These are phyloP conservation scores for Pygoscelis antarcticus DNA, from an alignment of 2,113 vertebrate genomes.

Conservation along the genomic window DNA sequence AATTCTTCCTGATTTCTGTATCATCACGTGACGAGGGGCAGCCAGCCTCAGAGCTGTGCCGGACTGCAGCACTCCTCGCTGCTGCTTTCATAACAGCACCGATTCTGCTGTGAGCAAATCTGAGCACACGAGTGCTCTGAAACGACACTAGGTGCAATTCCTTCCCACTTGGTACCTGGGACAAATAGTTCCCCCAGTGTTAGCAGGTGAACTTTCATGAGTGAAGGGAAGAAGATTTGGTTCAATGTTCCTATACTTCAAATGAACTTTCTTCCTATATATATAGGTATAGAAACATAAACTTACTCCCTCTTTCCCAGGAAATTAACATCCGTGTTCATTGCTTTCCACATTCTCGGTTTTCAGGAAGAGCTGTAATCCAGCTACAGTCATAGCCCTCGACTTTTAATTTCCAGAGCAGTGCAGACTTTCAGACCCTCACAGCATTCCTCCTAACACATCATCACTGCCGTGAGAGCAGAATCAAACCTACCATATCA, in stretches of 20 bases:
- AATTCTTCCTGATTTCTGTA: background rate
- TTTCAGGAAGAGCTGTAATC: conserved; percentile 1
- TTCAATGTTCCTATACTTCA: background rate
- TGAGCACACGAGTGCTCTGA: background rate
- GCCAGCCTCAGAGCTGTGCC: background rate
- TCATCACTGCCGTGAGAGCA: background rate
- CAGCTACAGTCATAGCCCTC: background rate
- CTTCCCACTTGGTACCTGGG: background rate
- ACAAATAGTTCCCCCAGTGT: background rate
- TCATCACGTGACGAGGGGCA: background rate
- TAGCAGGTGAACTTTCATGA: background rate
- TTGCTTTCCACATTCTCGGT: background rate
- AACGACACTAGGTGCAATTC: background rate
- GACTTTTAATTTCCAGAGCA: background rate
- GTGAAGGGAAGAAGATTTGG: background rate
- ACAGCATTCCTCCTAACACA: background rate
- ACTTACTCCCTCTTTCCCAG: background rate
- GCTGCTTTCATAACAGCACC: background rate
- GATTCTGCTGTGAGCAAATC: background rate
- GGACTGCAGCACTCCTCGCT: background rate
- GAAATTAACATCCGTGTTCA: background rate
- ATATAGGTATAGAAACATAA: background rate
- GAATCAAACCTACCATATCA: background rate
- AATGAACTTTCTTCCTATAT: background rate
- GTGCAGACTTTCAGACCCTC: background rate